Evolutionary conservation across 2,113 vertebrate genomes (phyloP), one percentile per base, ranked within the genome.

Genomic region (Psilopogon haemacephalus): DNA sequence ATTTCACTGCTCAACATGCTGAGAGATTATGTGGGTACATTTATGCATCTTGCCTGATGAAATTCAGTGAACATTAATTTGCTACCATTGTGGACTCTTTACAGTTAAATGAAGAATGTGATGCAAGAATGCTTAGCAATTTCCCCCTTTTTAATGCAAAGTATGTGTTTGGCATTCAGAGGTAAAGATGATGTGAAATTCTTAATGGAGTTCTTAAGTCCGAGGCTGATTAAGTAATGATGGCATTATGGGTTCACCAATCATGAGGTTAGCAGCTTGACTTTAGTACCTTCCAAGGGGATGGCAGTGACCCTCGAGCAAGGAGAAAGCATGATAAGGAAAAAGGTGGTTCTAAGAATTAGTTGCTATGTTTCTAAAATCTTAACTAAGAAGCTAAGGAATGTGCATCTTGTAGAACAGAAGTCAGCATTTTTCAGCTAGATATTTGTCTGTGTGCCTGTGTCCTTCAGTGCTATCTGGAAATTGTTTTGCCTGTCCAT

Each of bases 1-100:
- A 59, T 94, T 87, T 94, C 62, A n/a, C 52, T 87, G 55, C 32
- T 75, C 33, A 75, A 56, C 83, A 67, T 86, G 68, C 79, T 94
- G 82, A 81, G 84, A 79, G 42, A 30, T 87, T 95, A 19, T 16
- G n/a, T 37, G 52, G 42, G 32, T 86, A 50, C 9, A 11, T 74
- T 85, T 77, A 37, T 74, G 52, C 55, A 65, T 65, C 62, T 28
- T 44, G 52, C 50, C 48, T 87, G 48, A 44, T 3, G 5, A 55
- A 93, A 80, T 86, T 89, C 44, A 28, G 68, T 77, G 35, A 82
- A 79, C n/a, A n/a, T 52, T 69, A 50, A 69, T 87, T 95, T 86
- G 37, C 35, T 91, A 27, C 9, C 52, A 26, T 46, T 4, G 0
- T 12, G 30, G 27, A 46, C 15, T 79, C 89, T 35, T 81, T 82